These are phyloP conservation scores for Drosophila mayaguana DNA, from an alignment of 2,888 invertebrate species.

Conservation along the genomic window DNA sequence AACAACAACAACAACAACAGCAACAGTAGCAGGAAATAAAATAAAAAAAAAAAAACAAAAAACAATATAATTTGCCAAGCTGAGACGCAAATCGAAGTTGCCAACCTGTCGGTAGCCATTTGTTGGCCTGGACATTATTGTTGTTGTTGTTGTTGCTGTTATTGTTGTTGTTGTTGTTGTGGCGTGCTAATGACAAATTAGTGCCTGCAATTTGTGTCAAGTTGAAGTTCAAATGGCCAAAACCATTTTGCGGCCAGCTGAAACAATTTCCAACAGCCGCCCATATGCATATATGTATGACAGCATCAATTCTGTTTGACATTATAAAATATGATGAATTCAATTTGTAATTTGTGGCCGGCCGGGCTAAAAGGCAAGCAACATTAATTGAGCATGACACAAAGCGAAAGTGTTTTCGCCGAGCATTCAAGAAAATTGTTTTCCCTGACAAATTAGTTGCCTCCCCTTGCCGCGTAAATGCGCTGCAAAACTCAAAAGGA, in stretches of 20 bases:
- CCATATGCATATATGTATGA: neutral
- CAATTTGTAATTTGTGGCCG: constrained; percentile 43
- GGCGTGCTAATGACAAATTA: constrained; percentile 65
- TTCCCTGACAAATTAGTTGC: constrained; percentile 38
- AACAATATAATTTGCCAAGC: constrained; percentile 16
- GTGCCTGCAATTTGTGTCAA: constrained; percentile 62
- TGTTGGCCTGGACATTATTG: constrained; percentile 20
- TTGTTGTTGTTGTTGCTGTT: constrained; percentile 12
- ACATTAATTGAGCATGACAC: constrained; percentile 41
- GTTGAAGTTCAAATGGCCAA: constrained; percentile 48
- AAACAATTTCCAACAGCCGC: neutral
- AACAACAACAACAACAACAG: neutral
- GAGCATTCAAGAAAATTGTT: constrained; percentile 18
- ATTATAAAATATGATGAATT: constrained; percentile 45
- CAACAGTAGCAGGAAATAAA: neutral
- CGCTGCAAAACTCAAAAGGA: neutral
- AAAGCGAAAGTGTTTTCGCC: neutral
- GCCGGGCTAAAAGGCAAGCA: neutral
- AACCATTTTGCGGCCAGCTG: constrained; percentile 25
- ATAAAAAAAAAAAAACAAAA: neutral
- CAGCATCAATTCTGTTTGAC: constrained; percentile 22
- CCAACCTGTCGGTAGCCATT: constrained; percentile 51
- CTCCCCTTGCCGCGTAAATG: no score
- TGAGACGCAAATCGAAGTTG: constrained; percentile 49
- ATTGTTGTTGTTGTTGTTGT: constrained; percentile 24